Base-by-base conservation (phyloP, 2,113 vertebrate genomes). In the Corydoras maculifer region DNA sequence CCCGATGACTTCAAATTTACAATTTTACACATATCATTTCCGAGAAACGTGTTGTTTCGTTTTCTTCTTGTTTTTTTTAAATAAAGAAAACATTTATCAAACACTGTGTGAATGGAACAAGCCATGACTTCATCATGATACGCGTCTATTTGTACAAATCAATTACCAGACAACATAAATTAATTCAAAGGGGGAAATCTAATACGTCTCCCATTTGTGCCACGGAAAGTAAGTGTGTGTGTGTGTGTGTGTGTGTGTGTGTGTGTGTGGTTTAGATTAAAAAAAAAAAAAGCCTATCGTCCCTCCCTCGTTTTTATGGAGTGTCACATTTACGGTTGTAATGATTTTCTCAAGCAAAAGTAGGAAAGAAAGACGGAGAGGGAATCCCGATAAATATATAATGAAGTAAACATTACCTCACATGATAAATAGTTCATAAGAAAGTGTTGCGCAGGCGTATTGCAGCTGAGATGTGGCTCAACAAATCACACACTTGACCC, bases 301-400 rank as follows among this genome's bases (percentile, higher is more conserved):
- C 74, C 67, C 81, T 81, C 80, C 79, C 80, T 78, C 81, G 83
- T 80, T 80, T 84, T 62, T 77, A 81, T 82, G 86, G 83, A 43
- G 35, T 43, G 35, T 43, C 35, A 43, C 35, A 43, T 84, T 62
- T 77, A 81, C 83, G 86, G 83, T 87, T 82, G 84, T 76, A 87
- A 87, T 87, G 86, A 87, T 89, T 88, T 89, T 89, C 85, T 88
- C 83, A 83, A 83, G 84, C 82, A 85, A 86, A 87, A 87, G 35
- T 43, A 57, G 58, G 54, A 65, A 66, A 66, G 57, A 68, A 29
- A 60, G 58, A 83, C 76, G 83, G 84, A 75, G 76, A 73, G 79
- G 92, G 92, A 92, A 94, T 92, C 92, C 94, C 92, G 92, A 95
- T 95, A 95, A 97, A 94, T 95, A 97, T 94, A 91, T 93, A 94